These are phyloP conservation scores for Pimephales promelas DNA, from an alignment of 2,113 vertebrate species.

Conservation along the genomic window DNA sequence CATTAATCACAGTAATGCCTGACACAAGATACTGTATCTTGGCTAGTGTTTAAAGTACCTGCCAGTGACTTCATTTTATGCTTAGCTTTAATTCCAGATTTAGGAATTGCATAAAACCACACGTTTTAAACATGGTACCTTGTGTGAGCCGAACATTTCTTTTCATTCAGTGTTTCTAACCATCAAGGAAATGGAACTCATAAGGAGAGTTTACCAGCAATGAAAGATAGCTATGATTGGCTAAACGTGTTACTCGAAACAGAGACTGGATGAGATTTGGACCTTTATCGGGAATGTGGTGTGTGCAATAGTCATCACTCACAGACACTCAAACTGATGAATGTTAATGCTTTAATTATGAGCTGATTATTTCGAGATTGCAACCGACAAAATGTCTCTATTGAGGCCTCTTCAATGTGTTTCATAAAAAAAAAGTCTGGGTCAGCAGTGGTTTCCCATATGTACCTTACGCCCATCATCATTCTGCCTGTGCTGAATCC, in stretches of 20 bases:
- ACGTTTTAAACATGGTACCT: neutral
- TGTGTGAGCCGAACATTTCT: neutral
- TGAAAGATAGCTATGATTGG: neutral
- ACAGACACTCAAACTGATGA: slow-evolving; percentile 16
- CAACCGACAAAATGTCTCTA: slow-evolving; percentile 34
- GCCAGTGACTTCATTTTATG: neutral
- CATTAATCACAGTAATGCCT: neutral
- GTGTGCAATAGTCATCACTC: slow-evolving; percentile 1
- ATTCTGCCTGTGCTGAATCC: slow-evolving; percentile 34
- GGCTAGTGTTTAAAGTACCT: neutral
- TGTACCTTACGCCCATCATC: slow-evolving; percentile 45
- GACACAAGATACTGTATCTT: neutral
- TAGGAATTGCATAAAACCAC: neutral
- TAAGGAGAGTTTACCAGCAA: neutral
- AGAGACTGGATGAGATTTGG: slow-evolving; percentile 9
- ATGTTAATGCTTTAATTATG: slow-evolving; percentile 44
- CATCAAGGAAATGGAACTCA: neutral
- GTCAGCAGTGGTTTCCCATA: slow-evolving; percentile 44
- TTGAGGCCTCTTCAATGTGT: slow-evolving; percentile 40
- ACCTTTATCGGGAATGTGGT: neutral
- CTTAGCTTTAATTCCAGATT: neutral
- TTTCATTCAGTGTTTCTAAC: neutral
- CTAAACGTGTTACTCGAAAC: neutral
- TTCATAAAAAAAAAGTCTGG: slow-evolving; percentile 46
- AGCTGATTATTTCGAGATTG: slow-evolving; percentile 31